Conservation (phyloP, 2,113 vertebrate genomes). For the Percopsis transmontana region DNA sequence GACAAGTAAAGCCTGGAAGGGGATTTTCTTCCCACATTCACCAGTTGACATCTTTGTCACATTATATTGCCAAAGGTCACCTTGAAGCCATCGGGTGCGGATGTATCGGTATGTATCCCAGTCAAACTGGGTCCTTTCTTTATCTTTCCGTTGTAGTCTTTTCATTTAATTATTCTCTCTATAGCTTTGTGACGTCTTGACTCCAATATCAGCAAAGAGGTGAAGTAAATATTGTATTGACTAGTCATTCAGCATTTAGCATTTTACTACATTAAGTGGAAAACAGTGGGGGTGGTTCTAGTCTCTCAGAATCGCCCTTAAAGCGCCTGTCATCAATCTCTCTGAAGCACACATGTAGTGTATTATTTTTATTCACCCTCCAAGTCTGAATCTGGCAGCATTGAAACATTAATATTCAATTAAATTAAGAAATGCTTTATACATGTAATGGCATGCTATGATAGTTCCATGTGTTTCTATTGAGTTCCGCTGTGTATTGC, state of each 20-base stretch:
- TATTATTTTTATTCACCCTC: too few species aligned
- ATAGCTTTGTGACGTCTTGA: conserved; percentile 22
- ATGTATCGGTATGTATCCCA: conserved; percentile 32
- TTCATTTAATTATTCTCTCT: not conserved
- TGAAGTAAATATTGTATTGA: conserved; percentile 63
- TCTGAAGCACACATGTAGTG: not conserved
- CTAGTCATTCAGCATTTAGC: conserved; percentile 50
- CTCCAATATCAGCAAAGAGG: conserved; percentile 59
- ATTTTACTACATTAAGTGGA: conserved; percentile 59
- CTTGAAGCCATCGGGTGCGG: conserved; percentile 35
- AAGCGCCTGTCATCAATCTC: conserved; percentile 52
- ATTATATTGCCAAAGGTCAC: conserved; percentile 40
- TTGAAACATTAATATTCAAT: too few species aligned
- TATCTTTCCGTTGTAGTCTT: conserved; percentile 45
- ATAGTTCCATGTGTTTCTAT: too few species aligned
- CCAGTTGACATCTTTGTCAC: conserved; percentile 53
- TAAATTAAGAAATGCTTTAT: too few species aligned
- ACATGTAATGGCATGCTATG: too few species aligned
- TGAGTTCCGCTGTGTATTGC: too few species aligned
- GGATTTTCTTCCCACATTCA: conserved; percentile 10
- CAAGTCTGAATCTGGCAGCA: too few species aligned
- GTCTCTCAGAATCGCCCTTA: conserved; percentile 32
- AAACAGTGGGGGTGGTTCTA: conserved; percentile 37
- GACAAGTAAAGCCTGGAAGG: conserved; percentile 47
- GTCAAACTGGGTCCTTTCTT: conserved; percentile 29